Evolutionary conservation across 1,140 invertebrate species (phyloP).

Genomic region (Magallana gigas): DNA sequence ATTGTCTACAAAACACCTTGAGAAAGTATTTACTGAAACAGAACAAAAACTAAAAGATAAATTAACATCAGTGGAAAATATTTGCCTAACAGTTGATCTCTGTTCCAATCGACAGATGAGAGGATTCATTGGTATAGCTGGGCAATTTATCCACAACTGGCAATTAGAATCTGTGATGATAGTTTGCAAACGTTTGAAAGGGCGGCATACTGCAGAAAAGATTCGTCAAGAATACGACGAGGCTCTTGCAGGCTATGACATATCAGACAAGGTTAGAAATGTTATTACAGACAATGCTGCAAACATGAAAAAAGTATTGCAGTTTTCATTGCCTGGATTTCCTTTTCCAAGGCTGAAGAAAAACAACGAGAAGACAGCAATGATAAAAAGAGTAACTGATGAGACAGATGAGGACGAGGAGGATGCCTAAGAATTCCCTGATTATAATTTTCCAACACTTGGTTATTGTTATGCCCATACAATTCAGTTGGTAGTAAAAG

Average conservation of each 20-base stretch:
- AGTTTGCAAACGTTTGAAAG: background rate
- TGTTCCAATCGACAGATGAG: constrained; percentile 54
- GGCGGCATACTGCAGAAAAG: constrained; percentile 5
- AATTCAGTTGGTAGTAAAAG: constrained; percentile 43
- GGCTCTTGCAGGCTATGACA: background rate
- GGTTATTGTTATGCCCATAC: constrained; percentile 50
- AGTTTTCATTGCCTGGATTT: constrained; percentile 51
- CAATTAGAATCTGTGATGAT: background rate
- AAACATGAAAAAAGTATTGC: constrained; percentile 52
- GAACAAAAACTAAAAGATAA: background rate
- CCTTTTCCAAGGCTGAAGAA: background rate
- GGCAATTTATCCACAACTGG: constrained; percentile 37
- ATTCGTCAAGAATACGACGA: constrained; percentile 12
- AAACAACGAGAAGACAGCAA: constrained; percentile 17
- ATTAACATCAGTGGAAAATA: background rate
- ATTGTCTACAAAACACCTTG: too few species aligned
- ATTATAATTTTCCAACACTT: constrained; percentile 1
- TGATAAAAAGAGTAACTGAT: background rate
- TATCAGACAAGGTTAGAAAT: constrained; percentile 40
- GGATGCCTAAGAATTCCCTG: constrained; percentile 23
- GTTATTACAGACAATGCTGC: constrained; percentile 54
- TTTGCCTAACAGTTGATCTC: constrained; percentile 47
- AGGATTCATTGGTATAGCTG: constrained; percentile 51
- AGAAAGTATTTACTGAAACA: background rate
- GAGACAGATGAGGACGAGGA: constrained; percentile 24